Conservation (phyloP, 64 coral and sea anemone genomes). For the Anthopleura sola region DNA sequence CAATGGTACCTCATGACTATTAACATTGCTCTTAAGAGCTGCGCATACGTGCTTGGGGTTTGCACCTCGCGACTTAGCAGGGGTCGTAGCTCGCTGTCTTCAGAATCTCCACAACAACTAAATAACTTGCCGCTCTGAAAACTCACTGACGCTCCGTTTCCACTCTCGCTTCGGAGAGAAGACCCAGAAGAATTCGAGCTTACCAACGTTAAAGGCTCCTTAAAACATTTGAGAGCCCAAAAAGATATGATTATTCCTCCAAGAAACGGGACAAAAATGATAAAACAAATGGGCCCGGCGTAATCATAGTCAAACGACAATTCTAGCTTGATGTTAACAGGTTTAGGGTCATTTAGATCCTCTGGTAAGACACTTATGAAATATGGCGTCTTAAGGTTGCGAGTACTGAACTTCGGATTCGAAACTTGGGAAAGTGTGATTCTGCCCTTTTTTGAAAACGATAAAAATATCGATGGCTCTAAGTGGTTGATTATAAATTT, state of each 20-base stretch:
- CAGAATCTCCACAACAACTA: not conserved
- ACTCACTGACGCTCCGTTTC: not conserved
- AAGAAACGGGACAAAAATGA: constrained; percentile 26
- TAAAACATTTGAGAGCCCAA: constrained; percentile 53
- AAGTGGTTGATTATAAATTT: not conserved
- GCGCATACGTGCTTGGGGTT: not conserved
- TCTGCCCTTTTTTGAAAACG: constrained; percentile 51
- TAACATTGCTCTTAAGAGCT: constrained; percentile 22
- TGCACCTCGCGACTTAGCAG: not conserved
- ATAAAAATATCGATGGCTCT: constrained; percentile 5
- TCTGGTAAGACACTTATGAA: not conserved
- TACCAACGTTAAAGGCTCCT: constrained; percentile 33
- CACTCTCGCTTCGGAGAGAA: not conserved
- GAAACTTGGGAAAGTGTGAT: constrained; percentile 70
- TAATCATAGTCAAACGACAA: constrained; percentile 51
- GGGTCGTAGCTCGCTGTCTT: constrained; percentile 9
- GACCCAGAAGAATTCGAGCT: not conserved
- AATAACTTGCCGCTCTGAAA: not conserved
- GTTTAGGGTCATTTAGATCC: too few species aligned
- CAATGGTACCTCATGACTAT: constrained; percentile 42
- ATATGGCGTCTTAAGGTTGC: not conserved
- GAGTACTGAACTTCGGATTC: not conserved
- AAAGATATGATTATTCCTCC: constrained; percentile 38
- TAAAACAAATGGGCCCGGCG: constrained; percentile 27
- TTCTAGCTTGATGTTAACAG: constrained; percentile 2